Conservation (phyloP, 2,888 invertebrate genomes). For the Oxycera nigricornis region DNA sequence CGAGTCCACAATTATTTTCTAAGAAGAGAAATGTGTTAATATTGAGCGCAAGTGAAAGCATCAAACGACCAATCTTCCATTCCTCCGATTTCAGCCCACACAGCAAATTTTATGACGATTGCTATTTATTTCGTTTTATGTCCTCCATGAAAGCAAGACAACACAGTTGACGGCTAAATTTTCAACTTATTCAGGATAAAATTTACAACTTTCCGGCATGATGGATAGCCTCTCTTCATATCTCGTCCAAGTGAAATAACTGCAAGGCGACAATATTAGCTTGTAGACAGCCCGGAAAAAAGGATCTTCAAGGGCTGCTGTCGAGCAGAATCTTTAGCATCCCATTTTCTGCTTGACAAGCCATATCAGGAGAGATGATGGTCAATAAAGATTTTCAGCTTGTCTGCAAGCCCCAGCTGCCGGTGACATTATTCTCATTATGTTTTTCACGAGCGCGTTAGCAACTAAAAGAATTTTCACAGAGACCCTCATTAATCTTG, state of each 20-base stretch:
- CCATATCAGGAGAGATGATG: neutral
- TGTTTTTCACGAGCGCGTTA: neutral
- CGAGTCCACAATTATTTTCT: too few relatives aligned
- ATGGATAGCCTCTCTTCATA: constrained; percentile 19
- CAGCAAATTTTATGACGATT: too few relatives aligned
- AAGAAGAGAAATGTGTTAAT: too few relatives aligned
- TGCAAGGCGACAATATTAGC: neutral
- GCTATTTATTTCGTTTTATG: too few relatives aligned
- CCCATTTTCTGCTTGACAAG: constrained; percentile 32
- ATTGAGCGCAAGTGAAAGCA: too few relatives aligned
- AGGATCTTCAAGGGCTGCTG: neutral
- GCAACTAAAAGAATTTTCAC: neutral
- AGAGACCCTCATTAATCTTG: neutral
- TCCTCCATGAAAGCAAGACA: neutral
- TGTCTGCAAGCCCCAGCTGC: neutral
- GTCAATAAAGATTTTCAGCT: constrained; percentile 11
- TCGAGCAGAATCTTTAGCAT: neutral
- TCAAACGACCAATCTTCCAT: too few relatives aligned
- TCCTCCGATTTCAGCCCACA: too few relatives aligned
- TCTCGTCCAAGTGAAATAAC: constrained; percentile 1
- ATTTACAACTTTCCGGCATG: constrained; percentile 29
- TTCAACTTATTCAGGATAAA: constrained; percentile 19
- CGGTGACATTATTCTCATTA: constrained; percentile 8
- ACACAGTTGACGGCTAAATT: neutral
- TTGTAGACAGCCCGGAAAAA: neutral